These are phyloP conservation scores for Semnopithecus entellus DNA, from an alignment of 2,113 vertebrate genomes.

Conservation along the genomic window DNA sequence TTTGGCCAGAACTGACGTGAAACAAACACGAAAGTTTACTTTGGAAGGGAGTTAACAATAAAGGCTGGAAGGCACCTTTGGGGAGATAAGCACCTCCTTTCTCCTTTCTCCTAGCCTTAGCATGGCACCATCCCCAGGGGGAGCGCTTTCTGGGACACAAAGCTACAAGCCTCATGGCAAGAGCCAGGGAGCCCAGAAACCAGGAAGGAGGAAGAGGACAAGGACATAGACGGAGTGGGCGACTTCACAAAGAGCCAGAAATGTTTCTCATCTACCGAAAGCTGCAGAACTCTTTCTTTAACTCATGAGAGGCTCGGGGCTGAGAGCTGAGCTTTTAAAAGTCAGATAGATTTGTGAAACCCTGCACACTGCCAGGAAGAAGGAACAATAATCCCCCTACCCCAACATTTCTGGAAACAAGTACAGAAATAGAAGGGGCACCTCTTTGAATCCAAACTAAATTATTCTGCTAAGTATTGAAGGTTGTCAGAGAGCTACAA, in stretches of 20 bases:
- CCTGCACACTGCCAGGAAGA: not conserved
- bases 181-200: not conserved
- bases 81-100: constrained; percentile 72
- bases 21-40: constrained; percentile 67
- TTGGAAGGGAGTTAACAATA: constrained; percentile 67
- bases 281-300: not conserved
- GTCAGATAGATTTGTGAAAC: not conserved
- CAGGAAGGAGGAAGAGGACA: not conserved
- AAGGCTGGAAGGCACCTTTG: constrained; percentile 61
- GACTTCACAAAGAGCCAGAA: not conserved
- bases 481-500: not conserved
- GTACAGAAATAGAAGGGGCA: not conserved
- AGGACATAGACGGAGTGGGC: fast-evolving
- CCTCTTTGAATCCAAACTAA: not conserved
- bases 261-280: not conserved
- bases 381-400: not conserved
- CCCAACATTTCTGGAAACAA: constrained; percentile 14
- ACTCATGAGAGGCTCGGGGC: not conserved
- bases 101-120: constrained; percentile 51
- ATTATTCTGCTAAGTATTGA: not conserved
- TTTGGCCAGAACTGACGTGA: constrained; percentile 59
- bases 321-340: not conserved
- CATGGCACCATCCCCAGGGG: constrained; percentile 9
- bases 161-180: not conserved
- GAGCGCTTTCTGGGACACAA: constrained; percentile 48